Conservation (phyloP, 2,888 invertebrate genomes). For the Toxonevra muliebris region DNA sequence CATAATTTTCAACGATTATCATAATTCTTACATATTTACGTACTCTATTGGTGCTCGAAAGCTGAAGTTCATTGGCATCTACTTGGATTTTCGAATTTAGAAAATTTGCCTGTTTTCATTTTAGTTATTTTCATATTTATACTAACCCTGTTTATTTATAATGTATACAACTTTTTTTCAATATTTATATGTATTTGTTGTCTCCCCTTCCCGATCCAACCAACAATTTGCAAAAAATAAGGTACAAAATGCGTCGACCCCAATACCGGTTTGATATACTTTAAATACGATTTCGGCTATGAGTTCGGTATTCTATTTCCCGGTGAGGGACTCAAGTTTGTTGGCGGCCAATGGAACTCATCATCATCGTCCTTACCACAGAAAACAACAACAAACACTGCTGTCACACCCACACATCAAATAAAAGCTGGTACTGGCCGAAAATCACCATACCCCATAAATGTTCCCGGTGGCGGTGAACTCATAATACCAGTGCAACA, state of each 20-base stretch:
- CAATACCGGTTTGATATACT: conserved; percentile 79
- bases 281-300: conserved; percentile 84
- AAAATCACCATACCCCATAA: conserved; percentile 63
- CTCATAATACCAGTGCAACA: conserved; percentile 76
- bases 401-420: conserved; percentile 10
- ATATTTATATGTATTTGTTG: conserved; percentile 23
- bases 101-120: not conserved
- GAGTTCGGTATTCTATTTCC: conserved; percentile 80
- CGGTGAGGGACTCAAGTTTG: conserved; percentile 70
- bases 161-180: conserved; percentile 3
- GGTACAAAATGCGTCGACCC: conserved; percentile 81
- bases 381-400: not conserved
- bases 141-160: not conserved
- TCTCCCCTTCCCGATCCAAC: conserved; percentile 2
- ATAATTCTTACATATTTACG: no score
- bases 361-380: conserved; percentile 39
- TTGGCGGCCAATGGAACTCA: conserved; percentile 60
- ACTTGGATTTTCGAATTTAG: no score
- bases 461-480: conserved; percentile 66
- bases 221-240: conserved; percentile 49
- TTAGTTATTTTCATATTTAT: not conserved
- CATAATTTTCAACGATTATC: no score
- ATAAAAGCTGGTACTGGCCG: conserved; percentile 39
- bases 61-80: no score
- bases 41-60: no score